Evolutionary conservation across 2,888 invertebrate genomes (phyloP), one percentile per base, ranked within the genome.

Genomic region (Tridacna gigas): DNA sequence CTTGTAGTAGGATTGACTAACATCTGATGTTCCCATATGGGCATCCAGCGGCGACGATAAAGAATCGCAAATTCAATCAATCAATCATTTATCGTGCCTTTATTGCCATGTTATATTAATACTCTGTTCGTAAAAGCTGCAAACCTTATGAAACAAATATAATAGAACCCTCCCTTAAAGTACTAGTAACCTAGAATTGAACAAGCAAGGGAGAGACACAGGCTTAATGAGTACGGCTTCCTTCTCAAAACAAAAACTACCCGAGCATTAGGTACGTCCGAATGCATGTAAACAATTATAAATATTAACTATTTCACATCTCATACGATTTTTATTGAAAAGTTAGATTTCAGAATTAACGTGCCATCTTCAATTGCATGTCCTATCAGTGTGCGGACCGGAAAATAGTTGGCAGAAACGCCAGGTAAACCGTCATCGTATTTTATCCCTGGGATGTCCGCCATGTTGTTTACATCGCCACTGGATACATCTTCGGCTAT

Each of bases 361-460:
- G n/a, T 47, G 79, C 83, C 79, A 79, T 85, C 84, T 28, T 91
- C 92, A 66, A 92, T 93, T 60, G 89, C 80, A 22, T 90, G 87
- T 45, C 89, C 88, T 20, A 90, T 77, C 61, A 91, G 82, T 77
- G 90, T 86, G 74, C 94, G 87, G 28, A 93, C 94, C 79, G 94
- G 94, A 83, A 94, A 94, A 86, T 94, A 94, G 80, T 94, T 93
- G n/a, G 92, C 85, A n/a, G 92, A 90, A 63, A 88, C 89, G 25
- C 88, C 81, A 25, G 91, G 91, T 61, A 86, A 78, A 67, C 92
- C 93, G 77, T 92, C 93, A 73, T 93, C 93, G 77, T 89, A 92
- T 88, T 93, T 93, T 48, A 94, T 89, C 28, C 92, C 93, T 25
- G 91, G 71, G 56, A 88, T 86, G 86, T 91, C 79, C 90, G 93